Conservation (phyloP, 1,140 invertebrate species). For the Aphis gossypii region DNA sequence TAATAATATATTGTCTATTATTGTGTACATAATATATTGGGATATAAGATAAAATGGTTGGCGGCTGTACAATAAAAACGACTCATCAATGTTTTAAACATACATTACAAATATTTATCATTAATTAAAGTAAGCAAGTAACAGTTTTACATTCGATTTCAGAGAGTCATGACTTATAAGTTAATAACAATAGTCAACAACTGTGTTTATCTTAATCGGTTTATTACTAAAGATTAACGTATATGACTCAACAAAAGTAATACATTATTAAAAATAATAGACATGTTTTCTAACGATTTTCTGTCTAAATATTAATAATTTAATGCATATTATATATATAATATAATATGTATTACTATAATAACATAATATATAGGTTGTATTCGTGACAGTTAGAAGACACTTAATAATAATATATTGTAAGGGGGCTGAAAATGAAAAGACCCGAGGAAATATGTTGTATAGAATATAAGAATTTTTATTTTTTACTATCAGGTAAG, state of each 20-base stretch:
- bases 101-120: not conserved
- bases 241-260: not conserved
- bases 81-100: not conserved
- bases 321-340: not conserved
- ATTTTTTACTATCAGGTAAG: not conserved
- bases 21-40: too few relatives aligned
- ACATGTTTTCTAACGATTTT: not conserved
- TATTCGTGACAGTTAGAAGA: not conserved
- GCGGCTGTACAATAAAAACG: not conserved
- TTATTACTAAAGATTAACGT: not conserved
- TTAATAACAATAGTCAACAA: not conserved
- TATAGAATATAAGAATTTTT: not conserved
- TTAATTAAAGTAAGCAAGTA: not conserved
- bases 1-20: not conserved
- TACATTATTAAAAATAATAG: not conserved
- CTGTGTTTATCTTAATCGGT: not conserved
- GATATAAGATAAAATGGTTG: not conserved
- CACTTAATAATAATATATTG: not conserved
- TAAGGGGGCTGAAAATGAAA: not conserved
- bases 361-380: not conserved
- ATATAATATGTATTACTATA: not conserved
- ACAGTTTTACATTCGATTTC: not conserved
- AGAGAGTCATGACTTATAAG: not conserved
- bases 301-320: not conserved
- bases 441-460: not conserved